phyloP scores from a whole-genome alignment of 2,888 invertebrate species.

The Harpalus rubripes region DNA sequence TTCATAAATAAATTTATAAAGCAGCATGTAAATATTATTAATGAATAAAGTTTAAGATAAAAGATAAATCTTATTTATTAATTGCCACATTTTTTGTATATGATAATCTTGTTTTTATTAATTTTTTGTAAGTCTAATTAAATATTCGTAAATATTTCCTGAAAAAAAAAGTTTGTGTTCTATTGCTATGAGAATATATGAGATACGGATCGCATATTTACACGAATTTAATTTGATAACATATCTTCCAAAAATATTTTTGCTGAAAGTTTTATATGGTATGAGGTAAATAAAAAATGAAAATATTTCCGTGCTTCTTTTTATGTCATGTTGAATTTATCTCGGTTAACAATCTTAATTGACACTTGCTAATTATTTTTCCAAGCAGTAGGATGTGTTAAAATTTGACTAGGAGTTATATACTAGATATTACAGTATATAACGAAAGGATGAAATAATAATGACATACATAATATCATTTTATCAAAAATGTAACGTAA shows the following conservation, averaged over 20 bases:
- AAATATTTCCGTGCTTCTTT: constrained; percentile 10
- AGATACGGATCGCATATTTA: constrained; percentile 26
- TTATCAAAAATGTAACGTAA: no score
- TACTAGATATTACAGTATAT: no score
- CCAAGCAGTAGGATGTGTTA: not conserved
- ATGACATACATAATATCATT: no score
- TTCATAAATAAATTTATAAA: no score
- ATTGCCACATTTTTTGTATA: not conserved
- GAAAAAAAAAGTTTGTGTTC: not conserved
- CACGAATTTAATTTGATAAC: constrained; percentile 12
- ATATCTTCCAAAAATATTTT: not conserved
- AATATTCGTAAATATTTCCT: constrained; percentile 12
- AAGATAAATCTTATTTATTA: constrained; percentile 37
- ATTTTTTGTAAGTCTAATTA: not conserved
- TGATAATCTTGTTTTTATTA: constrained; percentile 14
- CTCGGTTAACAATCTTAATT: constrained; percentile 8
- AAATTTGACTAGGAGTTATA: no score
- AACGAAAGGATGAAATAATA: no score
- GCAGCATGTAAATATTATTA: constrained; percentile 5
- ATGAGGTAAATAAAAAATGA: not conserved
- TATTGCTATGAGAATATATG: not conserved
- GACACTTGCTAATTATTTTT: constrained; percentile 16
- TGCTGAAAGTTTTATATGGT: not conserved
- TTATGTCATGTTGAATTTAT: constrained; percentile 9
- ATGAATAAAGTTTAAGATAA: constrained; percentile 2